These are phyloP conservation scores for Caenorhabditis zanzibari DNA, from an alignment of 2,888 invertebrate species.

Conservation along the genomic window DNA sequence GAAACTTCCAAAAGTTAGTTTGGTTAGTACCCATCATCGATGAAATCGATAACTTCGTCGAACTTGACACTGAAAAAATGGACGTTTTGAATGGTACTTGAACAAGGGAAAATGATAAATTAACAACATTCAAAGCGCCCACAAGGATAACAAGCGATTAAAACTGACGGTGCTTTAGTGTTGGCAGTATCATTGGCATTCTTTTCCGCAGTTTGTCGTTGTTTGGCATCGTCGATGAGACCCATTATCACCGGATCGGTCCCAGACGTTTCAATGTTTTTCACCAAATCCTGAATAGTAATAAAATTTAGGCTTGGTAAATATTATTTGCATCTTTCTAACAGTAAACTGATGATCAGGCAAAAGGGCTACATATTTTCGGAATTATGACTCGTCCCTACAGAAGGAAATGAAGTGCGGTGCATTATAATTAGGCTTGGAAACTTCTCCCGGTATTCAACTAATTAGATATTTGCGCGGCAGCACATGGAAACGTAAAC, in stretches of 20 bases:
- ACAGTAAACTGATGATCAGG: no score
- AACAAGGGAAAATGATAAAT: background rate
- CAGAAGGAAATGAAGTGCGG: no score
- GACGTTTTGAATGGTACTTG: slow-evolving; percentile 19
- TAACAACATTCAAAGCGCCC: slow-evolving; percentile 46
- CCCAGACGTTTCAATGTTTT: slow-evolving; percentile 7
- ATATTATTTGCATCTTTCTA: no score
- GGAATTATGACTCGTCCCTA: no score
- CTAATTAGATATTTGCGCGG: background rate
- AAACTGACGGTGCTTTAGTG: slow-evolving; percentile 42
- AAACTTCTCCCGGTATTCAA: no score
- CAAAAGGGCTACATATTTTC: no score
- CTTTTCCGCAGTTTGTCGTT: slow-evolving; percentile 28
- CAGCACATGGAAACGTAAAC: background rate
- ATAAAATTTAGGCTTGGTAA: no score
- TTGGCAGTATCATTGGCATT: background rate
- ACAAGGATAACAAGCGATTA: background rate
- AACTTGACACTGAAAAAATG: slow-evolving; percentile 58
- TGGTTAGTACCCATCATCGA: slow-evolving; percentile 58
- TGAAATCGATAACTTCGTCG: slow-evolving; percentile 55
- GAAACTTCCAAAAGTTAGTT: slow-evolving; percentile 27
- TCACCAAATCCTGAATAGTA: slow-evolving; percentile 30
- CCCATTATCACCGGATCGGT: slow-evolving; percentile 35
- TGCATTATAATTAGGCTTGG: no score
- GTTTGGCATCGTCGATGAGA: slow-evolving; percentile 44